These are phyloP conservation scores for Drosophila baimaii DNA, from an alignment of 1,140 invertebrate species.

Conservation along the genomic window DNA sequence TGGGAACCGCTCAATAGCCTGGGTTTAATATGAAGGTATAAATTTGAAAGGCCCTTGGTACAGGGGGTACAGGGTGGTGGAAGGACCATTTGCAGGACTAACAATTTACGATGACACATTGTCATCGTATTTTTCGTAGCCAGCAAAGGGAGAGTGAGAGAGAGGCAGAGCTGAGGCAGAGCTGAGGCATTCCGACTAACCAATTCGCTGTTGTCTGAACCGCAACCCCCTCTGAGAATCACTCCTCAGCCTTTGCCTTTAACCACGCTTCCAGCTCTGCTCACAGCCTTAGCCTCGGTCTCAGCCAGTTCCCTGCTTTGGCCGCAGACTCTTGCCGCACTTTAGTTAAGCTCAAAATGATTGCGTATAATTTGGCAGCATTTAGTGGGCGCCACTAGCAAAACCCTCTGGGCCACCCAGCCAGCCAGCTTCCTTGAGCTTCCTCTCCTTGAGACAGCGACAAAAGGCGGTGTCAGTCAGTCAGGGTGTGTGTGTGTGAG, in stretches of 20 bases:
- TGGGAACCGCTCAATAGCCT: slow-evolving; percentile 18
- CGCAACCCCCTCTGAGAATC: slow-evolving; percentile 4
- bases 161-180: too few species aligned
- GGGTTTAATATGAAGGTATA: slow-evolving; percentile 70
- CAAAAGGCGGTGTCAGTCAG: slow-evolving; percentile 20
- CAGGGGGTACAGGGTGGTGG: too few species aligned
- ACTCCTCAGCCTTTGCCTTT: not conserved
- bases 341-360: slow-evolving; percentile 73
- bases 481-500: not conserved
- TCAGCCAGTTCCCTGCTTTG: slow-evolving; percentile 18
- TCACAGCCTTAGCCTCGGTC: not conserved
- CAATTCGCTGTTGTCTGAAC: slow-evolving; percentile 53
- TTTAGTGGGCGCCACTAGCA: slow-evolving; percentile 44
- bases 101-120: slow-evolving; percentile 74
- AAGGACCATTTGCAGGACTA: slow-evolving; percentile 27
- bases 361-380: slow-evolving; percentile 74
- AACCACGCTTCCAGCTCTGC: too few species aligned
- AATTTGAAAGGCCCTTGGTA: slow-evolving; percentile 59
- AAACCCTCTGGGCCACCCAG: not conserved
- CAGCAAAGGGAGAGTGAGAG: too few species aligned
- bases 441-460: slow-evolving; percentile 14
- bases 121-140: slow-evolving; percentile 51
- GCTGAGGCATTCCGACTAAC: slow-evolving; percentile 42
- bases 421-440: too few species aligned
- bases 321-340: slow-evolving; percentile 54